Conservation (phyloP, 1,140 invertebrate species). For the Octopus bimaculoides region DNA sequence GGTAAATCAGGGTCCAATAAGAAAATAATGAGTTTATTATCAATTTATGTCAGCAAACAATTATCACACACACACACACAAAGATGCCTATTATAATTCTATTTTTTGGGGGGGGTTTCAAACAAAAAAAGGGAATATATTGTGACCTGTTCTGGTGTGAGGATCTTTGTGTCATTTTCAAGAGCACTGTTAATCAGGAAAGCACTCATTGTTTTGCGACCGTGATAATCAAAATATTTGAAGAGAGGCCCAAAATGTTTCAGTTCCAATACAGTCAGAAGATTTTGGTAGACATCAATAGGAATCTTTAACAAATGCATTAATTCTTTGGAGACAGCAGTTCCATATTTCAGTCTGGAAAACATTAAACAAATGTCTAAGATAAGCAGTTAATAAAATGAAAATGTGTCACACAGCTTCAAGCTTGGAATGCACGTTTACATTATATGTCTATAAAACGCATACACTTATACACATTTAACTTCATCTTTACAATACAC, state of each 20-base stretch:
- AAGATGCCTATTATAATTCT: no score
- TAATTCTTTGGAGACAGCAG: conserved; percentile 85
- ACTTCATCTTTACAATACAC: no score
- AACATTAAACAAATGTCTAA: not conserved
- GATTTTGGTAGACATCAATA: conserved; percentile 90
- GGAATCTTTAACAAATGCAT: conserved; percentile 91
- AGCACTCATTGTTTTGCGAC: conserved; percentile 80
- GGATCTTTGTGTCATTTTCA: conserved; percentile 83
- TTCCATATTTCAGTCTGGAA: conserved; percentile 73
- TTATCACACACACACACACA: no score
- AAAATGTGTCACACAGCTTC: no score
- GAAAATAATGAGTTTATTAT: no score
- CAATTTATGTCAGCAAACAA: no score
- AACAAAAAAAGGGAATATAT: not conserved
- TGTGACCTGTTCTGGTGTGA: conserved; percentile 76
- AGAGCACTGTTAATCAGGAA: conserved; percentile 86
- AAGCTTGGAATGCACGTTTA: no score
- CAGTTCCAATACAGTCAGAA: conserved; percentile 75
- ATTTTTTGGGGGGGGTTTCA: no score
- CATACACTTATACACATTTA: no score
- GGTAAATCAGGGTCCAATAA: no score
- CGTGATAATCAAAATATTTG: conserved; percentile 85
- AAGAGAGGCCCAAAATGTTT: conserved; percentile 83
- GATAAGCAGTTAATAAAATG: no score
- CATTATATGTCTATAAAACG: no score